Evolutionary conservation across 37 sponge, comb jelly and placozoan genomes (phyloP).

Genomic region (Chondrosia reniformis): DNA sequence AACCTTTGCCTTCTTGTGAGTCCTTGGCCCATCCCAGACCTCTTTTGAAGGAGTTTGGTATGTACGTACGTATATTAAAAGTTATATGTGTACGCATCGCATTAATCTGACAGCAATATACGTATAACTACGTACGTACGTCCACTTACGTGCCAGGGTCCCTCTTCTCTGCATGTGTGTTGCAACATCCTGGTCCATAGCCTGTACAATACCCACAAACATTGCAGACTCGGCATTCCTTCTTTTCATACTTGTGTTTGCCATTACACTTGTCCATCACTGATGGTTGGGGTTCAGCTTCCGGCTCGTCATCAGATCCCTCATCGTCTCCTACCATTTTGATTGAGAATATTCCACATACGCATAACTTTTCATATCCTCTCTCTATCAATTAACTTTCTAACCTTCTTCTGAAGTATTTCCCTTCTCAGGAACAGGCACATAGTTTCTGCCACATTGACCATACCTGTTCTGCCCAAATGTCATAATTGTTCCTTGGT

Average conservation of each 20-base stretch:
- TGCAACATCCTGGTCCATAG: constrained; percentile 89
- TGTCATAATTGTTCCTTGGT: constrained; percentile 70
- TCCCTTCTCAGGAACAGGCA: constrained; percentile 33
- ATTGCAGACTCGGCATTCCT: constrained; percentile 74
- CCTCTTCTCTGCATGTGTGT: constrained; percentile 48
- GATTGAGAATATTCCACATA: too few relatives aligned
- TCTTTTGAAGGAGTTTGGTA: too few relatives aligned
- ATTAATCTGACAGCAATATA: background rate
- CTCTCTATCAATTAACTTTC: too few relatives aligned
- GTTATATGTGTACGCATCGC: background rate
- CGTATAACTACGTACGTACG: background rate
- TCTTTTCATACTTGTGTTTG: constrained; percentile 75
- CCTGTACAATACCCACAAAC: constrained; percentile 93
- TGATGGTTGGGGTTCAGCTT: background rate
- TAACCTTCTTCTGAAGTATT: constrained; percentile 9
- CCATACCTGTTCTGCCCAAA: constrained; percentile 91
- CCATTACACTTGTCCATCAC: constrained; percentile 53
- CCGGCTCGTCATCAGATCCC: constrained; percentile 10
- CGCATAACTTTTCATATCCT: too few relatives aligned
- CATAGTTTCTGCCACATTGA: constrained; percentile 91
- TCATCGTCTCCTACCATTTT: constrained; percentile 16
- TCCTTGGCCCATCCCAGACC: too few relatives aligned
- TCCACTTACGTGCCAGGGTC: constrained; percentile 69
- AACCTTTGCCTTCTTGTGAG: too few relatives aligned
- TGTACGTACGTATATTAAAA: background rate